Evolutionary conservation across 2,113 vertebrate species (phyloP).

Genomic region (Nipponia nippon): DNA sequence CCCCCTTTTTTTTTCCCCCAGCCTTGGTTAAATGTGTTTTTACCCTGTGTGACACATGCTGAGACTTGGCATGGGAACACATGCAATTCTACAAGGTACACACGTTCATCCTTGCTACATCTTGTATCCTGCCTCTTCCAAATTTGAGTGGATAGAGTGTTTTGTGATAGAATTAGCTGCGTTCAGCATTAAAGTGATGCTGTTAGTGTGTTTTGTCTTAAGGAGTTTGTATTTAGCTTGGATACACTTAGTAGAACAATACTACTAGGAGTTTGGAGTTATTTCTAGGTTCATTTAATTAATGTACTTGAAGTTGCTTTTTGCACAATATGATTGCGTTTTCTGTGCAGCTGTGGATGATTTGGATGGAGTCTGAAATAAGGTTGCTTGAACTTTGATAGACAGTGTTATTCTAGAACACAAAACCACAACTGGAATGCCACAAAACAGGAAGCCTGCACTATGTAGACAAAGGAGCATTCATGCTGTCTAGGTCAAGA

Average conservation of each 20-base stretch:
- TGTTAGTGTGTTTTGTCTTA: not conserved
- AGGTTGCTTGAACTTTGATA: not conserved
- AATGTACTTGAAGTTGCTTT: not conserved
- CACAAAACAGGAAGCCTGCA: not conserved
- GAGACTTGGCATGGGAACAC: not conserved
- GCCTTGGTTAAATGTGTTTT: not conserved
- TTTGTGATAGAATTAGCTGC: not conserved
- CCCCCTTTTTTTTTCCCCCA: not conserved
- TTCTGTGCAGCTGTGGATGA: not conserved
- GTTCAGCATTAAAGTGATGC: not conserved
- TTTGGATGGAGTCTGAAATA: not conserved
- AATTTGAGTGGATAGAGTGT: not conserved
- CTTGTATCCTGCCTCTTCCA: not conserved
- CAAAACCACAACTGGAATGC: constrained; percentile 2
- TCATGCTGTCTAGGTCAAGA: not conserved
- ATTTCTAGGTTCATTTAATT: not conserved
- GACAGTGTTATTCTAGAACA: not conserved
- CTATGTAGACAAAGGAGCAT: not conserved
- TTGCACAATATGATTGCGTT: not conserved
- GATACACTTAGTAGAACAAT: not conserved
- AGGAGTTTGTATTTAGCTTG: not conserved
- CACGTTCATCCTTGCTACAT: not conserved
- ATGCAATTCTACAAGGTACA: not conserved
- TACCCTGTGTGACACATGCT: not conserved
- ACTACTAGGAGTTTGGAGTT: not conserved